A percentile compares a stretch with the other conserved stretches of the same genome.
These are phyloP conservation scores for Smithornis capensis DNA, from an alignment of 2,113 vertebrate genomes.

Conservation along the genomic window DNA sequence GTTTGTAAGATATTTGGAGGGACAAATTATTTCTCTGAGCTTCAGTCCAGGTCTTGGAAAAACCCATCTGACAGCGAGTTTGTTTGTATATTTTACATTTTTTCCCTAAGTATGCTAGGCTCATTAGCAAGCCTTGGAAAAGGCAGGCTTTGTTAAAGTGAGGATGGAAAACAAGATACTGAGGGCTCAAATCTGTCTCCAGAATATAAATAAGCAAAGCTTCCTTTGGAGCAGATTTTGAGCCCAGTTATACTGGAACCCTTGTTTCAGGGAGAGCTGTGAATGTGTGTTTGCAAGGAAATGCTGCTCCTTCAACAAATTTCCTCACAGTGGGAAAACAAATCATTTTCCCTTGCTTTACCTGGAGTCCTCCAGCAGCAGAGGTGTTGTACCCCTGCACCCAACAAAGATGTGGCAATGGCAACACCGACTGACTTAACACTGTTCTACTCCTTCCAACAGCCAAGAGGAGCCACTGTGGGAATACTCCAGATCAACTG, in stretches of 20 bases:
- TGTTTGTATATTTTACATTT: slow-evolving; percentile 65
- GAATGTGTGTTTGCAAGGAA: background rate
- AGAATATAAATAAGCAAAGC: slow-evolving; percentile 55
- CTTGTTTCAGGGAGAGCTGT: slow-evolving; percentile 26
- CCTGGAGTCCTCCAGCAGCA: background rate
- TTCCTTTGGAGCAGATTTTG: slow-evolving; percentile 41
- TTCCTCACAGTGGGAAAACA: background rate
- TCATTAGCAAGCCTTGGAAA: slow-evolving; percentile 49
- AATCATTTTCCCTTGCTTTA: background rate
- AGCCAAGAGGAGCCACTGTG: background rate
- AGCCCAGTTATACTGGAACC: slow-evolving; percentile 42
- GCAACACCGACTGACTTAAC: background rate
- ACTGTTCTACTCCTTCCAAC: background rate
- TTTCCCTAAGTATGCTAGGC: slow-evolving; percentile 40
- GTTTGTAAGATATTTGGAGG: slow-evolving; percentile 60
- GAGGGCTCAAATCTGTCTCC: slow-evolving; percentile 39
- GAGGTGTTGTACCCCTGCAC: background rate
- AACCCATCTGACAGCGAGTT: slow-evolving; percentile 56
- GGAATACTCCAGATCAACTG: background rate
- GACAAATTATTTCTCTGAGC: slow-evolving; percentile 27
- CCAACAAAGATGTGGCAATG: background rate
- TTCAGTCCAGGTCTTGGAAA: slow-evolving; percentile 58
- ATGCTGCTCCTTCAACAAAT: slow-evolving; percentile 19
- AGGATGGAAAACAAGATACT: slow-evolving; percentile 61
- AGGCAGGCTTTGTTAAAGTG: slow-evolving; percentile 47